Evolutionary conservation across 2,113 vertebrate species (phyloP).

Genomic region (Menura novaehollandiae): DNA sequence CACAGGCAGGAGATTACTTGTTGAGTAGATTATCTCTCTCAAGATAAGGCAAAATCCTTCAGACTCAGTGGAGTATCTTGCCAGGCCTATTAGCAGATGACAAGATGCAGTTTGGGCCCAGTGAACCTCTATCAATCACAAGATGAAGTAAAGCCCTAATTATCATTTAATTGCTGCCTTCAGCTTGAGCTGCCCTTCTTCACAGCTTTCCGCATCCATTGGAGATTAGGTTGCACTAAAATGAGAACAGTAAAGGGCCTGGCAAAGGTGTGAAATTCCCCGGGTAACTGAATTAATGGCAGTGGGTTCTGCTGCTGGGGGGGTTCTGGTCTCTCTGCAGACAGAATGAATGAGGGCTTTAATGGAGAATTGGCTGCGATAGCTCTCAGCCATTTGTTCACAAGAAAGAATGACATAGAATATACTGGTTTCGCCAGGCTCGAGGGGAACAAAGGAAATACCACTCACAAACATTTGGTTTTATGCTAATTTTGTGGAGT

Average conservation of each 20-base stretch:
- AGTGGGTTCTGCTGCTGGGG: slow-evolving; percentile 43
- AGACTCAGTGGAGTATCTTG: slow-evolving; percentile 72
- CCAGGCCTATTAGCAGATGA: slow-evolving; percentile 78
- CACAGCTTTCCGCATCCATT: slow-evolving; percentile 49
- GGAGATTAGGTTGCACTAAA: slow-evolving; percentile 64
- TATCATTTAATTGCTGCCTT: slow-evolving; percentile 83
- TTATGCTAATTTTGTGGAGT: slow-evolving; percentile 5
- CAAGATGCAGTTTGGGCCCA: slow-evolving; percentile 72
- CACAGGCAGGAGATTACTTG: slow-evolving; percentile 65
- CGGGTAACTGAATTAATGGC: slow-evolving; percentile 62
- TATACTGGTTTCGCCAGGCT: neutral
- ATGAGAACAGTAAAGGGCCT: slow-evolving; percentile 49
- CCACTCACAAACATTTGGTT: neutral
- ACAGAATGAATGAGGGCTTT: slow-evolving; percentile 38
- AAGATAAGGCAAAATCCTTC: slow-evolving; percentile 78
- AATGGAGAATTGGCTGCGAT: slow-evolving; percentile 26
- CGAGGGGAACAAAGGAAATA: neutral
- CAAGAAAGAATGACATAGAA: neutral
- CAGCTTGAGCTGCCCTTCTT: slow-evolving; percentile 62
- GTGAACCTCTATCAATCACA: slow-evolving; percentile 83
- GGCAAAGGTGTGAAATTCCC: slow-evolving; percentile 64
- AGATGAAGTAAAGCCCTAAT: slow-evolving; percentile 83
- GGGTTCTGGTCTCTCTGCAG: slow-evolving; percentile 41
- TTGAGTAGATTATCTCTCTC: slow-evolving; percentile 81
- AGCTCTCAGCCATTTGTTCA: neutral